Evolutionary conservation across 2,797 vertebrate genomes (phyloP).

Genomic region (Scomberomorus guttatus): DNA sequence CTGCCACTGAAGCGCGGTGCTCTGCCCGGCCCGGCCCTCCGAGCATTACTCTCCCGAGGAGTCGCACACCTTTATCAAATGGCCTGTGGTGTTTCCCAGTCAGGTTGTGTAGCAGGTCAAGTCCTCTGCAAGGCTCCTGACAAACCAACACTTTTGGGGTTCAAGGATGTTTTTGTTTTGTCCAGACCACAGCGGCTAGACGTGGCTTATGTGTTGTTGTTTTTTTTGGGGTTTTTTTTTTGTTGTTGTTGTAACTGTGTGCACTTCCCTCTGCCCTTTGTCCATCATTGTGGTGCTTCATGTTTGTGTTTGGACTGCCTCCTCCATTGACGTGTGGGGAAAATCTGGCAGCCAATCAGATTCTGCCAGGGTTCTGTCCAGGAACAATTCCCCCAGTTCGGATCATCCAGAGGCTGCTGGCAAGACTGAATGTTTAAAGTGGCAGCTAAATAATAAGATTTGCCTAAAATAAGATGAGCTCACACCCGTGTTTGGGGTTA

Average conservation of each 20-base stretch:
- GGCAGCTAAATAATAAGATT: slow-evolving; percentile 64
- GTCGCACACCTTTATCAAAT: slow-evolving; percentile 37
- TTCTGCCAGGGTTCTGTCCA: slow-evolving; percentile 51
- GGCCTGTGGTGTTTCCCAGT: slow-evolving; percentile 48
- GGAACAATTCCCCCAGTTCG: slow-evolving; percentile 57
- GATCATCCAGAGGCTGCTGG: slow-evolving; percentile 9
- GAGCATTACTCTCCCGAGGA: slow-evolving; percentile 14
- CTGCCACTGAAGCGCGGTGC: slow-evolving; percentile 54
- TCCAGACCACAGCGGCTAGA: slow-evolving; percentile 27
- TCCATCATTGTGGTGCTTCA: slow-evolving; percentile 63
- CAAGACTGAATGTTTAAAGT: slow-evolving; percentile 27
- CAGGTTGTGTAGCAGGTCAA: slow-evolving; percentile 6
- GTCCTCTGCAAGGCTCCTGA: slow-evolving; percentile 11
- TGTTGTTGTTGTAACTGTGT: slow-evolving; percentile 34
- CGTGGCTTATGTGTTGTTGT: neutral
- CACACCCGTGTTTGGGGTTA: neutral
- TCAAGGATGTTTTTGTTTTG: slow-evolving; percentile 36
- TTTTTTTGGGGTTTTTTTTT: slow-evolving; percentile 15
- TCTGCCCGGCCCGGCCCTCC: neutral
- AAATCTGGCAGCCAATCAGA: slow-evolving; percentile 44
- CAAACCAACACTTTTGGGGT: slow-evolving; percentile 32
- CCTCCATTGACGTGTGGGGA: slow-evolving; percentile 42
- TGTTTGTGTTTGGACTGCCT: slow-evolving; percentile 50
- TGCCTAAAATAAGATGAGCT: slow-evolving; percentile 40
- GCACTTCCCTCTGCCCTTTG: slow-evolving; percentile 48